phyloP scores from a whole-genome alignment of 1,140 invertebrate genomes.

The Sitodiplosis mosellana region DNA sequence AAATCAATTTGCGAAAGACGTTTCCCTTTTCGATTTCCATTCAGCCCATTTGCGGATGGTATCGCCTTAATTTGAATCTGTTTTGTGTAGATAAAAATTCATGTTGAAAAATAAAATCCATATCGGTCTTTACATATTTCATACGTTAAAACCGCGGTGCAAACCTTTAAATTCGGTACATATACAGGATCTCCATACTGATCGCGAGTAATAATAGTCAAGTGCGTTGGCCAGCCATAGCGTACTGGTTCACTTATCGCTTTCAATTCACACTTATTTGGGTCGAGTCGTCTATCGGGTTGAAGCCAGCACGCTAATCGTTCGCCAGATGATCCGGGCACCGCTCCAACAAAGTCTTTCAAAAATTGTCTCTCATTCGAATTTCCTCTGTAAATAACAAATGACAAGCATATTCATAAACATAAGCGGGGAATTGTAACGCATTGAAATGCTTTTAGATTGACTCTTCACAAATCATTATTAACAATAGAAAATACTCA shows the following conservation, averaged over 20 bases:
- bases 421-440: too few species aligned
- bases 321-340: constrained; percentile 73
- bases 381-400: constrained; percentile 36
- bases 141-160: constrained; percentile 1
- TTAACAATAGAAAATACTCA: too few species aligned
- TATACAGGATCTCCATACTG: constrained; percentile 81
- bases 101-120: not conserved
- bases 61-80: constrained; percentile 25
- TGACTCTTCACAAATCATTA: too few species aligned
- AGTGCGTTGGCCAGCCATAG: constrained; percentile 60
- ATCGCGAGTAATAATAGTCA: constrained; percentile 74
- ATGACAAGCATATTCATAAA: not conserved
- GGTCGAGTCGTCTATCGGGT: constrained; percentile 81
- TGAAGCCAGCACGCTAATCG: constrained; percentile 81
- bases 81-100: not conserved
- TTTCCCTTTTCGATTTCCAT: constrained; percentile 9
- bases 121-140: not conserved
- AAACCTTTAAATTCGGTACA: constrained; percentile 67
- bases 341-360: constrained; percentile 76
- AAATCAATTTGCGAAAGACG: constrained; percentile 8
- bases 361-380: constrained; percentile 89
- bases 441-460: too few species aligned
- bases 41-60: constrained; percentile 9
- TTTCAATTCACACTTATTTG: constrained; percentile 59
- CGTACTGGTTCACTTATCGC: constrained; percentile 56